Percentiles rank a stretch among this genome's conserved stretches.
These are phyloP conservation scores for Carterocephalus palaemon DNA, from an alignment of 2,888 invertebrate species.

Conservation along the genomic window DNA sequence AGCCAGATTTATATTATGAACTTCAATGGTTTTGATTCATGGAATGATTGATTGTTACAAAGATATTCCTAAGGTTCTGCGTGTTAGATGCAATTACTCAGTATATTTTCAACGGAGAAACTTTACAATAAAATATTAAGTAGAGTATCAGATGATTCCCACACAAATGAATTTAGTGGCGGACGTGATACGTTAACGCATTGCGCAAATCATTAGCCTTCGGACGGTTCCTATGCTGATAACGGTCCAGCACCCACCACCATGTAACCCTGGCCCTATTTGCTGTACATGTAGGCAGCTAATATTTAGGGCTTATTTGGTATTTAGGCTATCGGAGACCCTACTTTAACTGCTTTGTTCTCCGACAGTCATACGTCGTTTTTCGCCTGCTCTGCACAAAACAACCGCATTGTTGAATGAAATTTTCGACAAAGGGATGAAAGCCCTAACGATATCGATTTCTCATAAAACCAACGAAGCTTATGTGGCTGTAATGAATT, in stretches of 20 bases:
- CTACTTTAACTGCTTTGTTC: too few relatives aligned
- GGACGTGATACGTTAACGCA: constrained; percentile 60
- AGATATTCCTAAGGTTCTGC: too few relatives aligned
- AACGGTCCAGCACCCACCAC: constrained; percentile 54
- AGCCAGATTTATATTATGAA: too few relatives aligned
- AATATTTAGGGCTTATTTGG: constrained; percentile 32
- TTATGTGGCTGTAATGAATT: constrained; percentile 4
- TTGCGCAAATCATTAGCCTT: constrained; percentile 76
- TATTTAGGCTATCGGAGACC: constrained; percentile 27
- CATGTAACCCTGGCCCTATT: constrained; percentile 74
- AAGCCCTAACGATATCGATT: background rate
- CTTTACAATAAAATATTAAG: background rate
- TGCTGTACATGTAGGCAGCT: constrained; percentile 53
- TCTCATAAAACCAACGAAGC: constrained; percentile 2
- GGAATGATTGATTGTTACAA: too few relatives aligned
- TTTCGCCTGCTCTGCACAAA: too few relatives aligned
- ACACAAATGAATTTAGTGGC: constrained; percentile 60
- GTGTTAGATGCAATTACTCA: too few relatives aligned
- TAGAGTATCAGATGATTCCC: constrained; percentile 44
- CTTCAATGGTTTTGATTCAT: too few relatives aligned
- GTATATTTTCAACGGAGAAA: too few relatives aligned
- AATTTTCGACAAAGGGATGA: background rate
- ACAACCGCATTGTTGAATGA: background rate
- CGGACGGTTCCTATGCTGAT: constrained; percentile 68
- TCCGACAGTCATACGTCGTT: too few relatives aligned